Conservation (phyloP, 2,888 invertebrate genomes). For the Oscheius myriophilus region DNA sequence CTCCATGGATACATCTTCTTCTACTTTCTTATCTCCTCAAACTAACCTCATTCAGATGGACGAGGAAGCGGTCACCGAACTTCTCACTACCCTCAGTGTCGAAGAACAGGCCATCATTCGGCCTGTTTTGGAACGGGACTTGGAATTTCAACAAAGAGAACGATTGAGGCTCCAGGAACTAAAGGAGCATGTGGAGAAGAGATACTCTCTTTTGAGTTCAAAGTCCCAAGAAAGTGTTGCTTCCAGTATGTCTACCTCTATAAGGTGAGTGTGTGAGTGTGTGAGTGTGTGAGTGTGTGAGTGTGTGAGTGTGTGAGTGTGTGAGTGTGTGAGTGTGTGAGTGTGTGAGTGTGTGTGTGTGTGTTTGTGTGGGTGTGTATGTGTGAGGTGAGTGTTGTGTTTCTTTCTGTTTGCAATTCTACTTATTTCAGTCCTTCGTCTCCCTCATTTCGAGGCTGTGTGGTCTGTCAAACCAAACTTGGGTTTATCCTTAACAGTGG, state of each 20-base stretch:
- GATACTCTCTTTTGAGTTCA: conserved; percentile 11
- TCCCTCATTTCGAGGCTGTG: conserved; percentile 34
- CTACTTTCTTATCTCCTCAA: conserved; percentile 5
- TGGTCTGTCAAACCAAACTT: conserved; percentile 43
- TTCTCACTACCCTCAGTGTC: conserved; percentile 16
- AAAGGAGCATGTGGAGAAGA: conserved; percentile 5
- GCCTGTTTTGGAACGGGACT: conserved; percentile 52
- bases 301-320: too few species aligned
- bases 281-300: too few species aligned
- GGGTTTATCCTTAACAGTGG: conserved; percentile 55
- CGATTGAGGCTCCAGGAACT: conserved; percentile 43
- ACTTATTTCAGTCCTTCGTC: conserved; percentile 25
- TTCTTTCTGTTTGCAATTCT: not conserved
- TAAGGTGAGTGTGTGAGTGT: not conserved
- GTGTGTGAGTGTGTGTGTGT: too few species aligned
- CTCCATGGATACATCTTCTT: conserved; percentile 17
- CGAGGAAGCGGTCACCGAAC: conserved; percentile 13
- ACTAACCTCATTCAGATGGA: conserved; percentile 13
- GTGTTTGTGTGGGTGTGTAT: too few species aligned
- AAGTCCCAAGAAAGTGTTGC: conserved; percentile 27
- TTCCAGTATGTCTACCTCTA: conserved; percentile 21
- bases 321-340: not conserved
- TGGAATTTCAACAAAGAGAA: conserved; percentile 55
- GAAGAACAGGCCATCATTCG: conserved; percentile 51
- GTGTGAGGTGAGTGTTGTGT: too few species aligned